phyloP scores from a whole-genome alignment of 2,888 invertebrate species.

The Seira musarum region DNA sequence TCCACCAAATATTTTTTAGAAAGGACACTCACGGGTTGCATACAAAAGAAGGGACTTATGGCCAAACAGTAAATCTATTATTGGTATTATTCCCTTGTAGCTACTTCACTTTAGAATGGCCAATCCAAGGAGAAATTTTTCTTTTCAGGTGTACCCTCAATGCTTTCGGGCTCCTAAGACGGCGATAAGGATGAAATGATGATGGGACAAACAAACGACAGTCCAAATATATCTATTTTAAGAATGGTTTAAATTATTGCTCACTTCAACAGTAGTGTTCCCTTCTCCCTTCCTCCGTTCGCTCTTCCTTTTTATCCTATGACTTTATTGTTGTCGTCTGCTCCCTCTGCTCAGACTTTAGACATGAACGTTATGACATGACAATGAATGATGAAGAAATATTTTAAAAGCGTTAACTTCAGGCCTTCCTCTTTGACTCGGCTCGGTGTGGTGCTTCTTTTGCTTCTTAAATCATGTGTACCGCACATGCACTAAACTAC shows the following conservation, averaged over 20 bases:
- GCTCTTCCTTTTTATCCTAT: neutral
- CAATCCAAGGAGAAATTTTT: conserved; percentile 53
- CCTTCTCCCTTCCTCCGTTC: neutral
- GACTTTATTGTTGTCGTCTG: neutral
- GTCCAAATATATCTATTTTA: neutral
- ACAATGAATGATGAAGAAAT: too few species aligned
- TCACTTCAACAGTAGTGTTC: neutral
- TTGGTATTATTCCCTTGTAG: neutral
- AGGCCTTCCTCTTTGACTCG: neutral
- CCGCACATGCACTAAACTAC: neutral
- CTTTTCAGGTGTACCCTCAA: neutral
- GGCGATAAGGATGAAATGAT: neutral
- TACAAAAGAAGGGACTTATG: neutral
- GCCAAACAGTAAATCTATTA: neutral
- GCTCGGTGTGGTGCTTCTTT: too few species aligned
- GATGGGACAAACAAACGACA: neutral
- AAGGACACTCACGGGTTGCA: conserved; percentile 33
- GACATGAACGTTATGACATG: too few species aligned
- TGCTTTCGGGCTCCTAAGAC: neutral
- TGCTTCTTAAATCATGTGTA: neutral
- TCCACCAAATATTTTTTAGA: conserved; percentile 37
- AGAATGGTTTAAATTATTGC: neutral
- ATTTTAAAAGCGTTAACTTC: too few species aligned
- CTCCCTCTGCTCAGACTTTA: too few species aligned
- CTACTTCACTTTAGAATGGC: conserved; percentile 5